phyloP scores from a whole-genome alignment of 37 sponge, comb jelly and placozoan species.

The Beroe forskalii region DNA sequence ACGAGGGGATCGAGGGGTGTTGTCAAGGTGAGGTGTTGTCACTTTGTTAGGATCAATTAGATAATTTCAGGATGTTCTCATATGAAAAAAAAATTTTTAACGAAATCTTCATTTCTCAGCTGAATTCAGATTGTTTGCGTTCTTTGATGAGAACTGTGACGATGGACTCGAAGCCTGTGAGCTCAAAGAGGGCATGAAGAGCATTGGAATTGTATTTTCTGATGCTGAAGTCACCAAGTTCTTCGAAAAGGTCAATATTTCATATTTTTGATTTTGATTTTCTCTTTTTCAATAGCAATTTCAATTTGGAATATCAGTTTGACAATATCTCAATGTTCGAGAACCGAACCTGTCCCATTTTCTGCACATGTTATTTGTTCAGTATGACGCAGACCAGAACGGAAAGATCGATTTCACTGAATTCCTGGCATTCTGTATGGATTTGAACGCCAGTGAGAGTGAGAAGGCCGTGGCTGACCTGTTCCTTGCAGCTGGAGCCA shows the following conservation, averaged over 20 bases:
- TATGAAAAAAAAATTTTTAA: no score
- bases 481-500: neutral
- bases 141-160: slow-evolving; percentile 38
- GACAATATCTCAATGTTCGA: no score
- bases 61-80: no score
- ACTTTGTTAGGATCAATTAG: no score
- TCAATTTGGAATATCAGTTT: no score
- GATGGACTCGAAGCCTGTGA: neutral
- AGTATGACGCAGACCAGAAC: slow-evolving; percentile 24
- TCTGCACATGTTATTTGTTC: no score
- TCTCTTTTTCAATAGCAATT: no score
- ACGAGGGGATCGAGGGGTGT: no score
- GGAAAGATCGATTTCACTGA: slow-evolving; percentile 33
- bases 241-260: slow-evolving; percentile 37
- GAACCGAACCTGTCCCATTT: no score
- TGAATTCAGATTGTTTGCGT: neutral
- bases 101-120: no score
- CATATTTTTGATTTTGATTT: no score
- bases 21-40: no score
- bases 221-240: slow-evolving; percentile 27
- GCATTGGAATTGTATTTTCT: neutral
- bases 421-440: slow-evolving; percentile 15
- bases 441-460: neutral
- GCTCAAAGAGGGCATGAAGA: slow-evolving; percentile 13
- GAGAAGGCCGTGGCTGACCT: slow-evolving; percentile 24